These are phyloP conservation scores for Catharus minimus DNA, from an alignment of 2,113 vertebrate genomes.

Conservation along the genomic window DNA sequence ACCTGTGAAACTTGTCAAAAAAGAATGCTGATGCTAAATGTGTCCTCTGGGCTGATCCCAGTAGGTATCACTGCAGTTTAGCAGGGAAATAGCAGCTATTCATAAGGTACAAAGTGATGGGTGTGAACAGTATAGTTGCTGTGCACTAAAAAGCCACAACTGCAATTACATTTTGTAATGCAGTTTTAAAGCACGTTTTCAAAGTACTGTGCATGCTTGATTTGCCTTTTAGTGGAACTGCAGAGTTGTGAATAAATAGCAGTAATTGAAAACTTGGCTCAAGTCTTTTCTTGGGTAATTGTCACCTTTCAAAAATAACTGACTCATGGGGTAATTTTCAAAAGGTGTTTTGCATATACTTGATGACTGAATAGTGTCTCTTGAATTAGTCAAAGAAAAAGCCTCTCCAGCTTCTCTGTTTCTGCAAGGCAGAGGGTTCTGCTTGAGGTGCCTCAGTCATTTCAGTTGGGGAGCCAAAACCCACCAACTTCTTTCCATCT, in stretches of 20 bases:
- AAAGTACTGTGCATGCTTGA: not conserved
- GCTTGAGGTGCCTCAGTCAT: not conserved
- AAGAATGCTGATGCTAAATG: not conserved
- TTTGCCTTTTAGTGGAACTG: conserved; percentile 7
- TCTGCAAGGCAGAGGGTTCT: not conserved
- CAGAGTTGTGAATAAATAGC: not conserved
- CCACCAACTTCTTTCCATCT: not conserved
- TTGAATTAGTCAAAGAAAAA: not conserved
- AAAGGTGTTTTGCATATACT: not conserved
- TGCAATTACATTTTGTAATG: not conserved
- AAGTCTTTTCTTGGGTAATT: not conserved
- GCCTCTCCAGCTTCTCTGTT: not conserved
- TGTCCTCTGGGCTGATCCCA: not conserved
- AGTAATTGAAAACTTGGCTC: conserved; percentile 9
- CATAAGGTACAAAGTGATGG: not conserved
- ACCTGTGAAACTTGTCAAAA: not conserved
- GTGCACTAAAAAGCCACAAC: not conserved
- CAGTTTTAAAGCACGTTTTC: not conserved
- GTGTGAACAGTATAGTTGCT: not conserved
- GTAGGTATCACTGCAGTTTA: not conserved
- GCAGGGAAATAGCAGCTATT: not conserved
- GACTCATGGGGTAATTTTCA: not conserved
- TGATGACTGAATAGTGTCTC: not conserved
- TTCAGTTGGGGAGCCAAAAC: not conserved
- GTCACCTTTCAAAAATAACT: conserved; percentile 24